These are phyloP conservation scores for Cephus nigrinus DNA, from an alignment of 2,888 invertebrate genomes.

Conservation along the genomic window DNA sequence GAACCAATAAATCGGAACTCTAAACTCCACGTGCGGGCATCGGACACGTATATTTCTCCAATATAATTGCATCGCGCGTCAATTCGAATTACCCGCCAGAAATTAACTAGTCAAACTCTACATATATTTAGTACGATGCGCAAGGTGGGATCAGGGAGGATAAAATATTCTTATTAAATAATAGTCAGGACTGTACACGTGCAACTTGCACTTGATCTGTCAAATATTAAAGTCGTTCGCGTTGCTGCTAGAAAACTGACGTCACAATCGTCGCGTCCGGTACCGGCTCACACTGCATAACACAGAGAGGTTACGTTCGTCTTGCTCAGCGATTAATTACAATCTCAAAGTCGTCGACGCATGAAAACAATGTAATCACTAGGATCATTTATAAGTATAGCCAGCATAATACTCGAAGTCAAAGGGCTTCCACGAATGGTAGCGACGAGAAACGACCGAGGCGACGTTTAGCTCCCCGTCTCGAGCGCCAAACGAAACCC, in stretches of 20 bases:
- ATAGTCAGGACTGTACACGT: not conserved
- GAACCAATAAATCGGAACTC: not conserved
- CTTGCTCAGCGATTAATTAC: not conserved
- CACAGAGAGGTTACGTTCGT: not conserved
- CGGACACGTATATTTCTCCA: not conserved
- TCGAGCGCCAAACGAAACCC: not conserved
- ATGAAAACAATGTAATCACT: constrained; percentile 1
- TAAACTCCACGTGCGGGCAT: not conserved
- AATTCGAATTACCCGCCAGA: not conserved
- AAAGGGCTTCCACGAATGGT: not conserved
- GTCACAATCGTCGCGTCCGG: not conserved
- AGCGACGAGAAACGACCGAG: not conserved
- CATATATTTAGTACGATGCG: not conserved
- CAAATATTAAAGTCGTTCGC: not conserved
- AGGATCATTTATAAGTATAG: not conserved
- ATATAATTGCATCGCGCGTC: not conserved
- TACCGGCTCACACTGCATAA: not conserved
- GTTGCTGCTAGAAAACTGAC: not conserved
- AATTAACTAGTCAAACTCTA: not conserved
- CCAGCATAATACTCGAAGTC: not conserved
- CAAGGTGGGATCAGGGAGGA: too few relatives aligned
- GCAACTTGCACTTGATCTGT: not conserved
- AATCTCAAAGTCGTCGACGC: not conserved
- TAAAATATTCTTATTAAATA: not conserved
- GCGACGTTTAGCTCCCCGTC: not conserved